phyloP scores from a whole-genome alignment of 2,797 vertebrate genomes.

The Micropoecilia bifurca region DNA sequence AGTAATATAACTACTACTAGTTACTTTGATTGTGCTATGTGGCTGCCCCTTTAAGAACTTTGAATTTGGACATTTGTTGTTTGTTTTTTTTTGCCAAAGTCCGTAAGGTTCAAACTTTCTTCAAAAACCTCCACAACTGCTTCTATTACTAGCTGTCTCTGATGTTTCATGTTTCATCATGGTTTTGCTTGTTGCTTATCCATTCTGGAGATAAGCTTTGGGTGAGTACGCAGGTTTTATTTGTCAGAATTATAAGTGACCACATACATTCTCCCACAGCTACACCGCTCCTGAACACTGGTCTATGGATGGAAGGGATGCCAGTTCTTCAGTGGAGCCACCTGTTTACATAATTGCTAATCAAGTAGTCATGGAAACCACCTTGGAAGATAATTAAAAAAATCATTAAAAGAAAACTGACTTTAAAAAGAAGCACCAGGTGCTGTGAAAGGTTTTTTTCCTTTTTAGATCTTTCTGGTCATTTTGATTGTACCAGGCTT shows the following conservation, averaged over 20 bases:
- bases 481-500: conserved; percentile 57
- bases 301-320: conserved; percentile 20
- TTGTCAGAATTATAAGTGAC: neutral
- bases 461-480: conserved; percentile 52
- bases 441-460: conserved; percentile 35
- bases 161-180: neutral
- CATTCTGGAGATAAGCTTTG: neutral
- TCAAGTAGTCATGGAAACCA: conserved; percentile 23
- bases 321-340: neutral
- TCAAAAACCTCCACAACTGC: neutral
- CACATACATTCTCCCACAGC: conserved; percentile 29
- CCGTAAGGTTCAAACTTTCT: neutral
- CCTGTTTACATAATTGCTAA: conserved; percentile 26
- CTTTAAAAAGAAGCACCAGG: neutral
- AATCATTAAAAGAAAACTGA: conserved; percentile 10
- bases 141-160: neutral
- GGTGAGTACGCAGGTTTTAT: neutral
- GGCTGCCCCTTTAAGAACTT: neutral
- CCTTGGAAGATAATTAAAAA: conserved; percentile 33
- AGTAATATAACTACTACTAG: too few species aligned
- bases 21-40: too few species aligned
- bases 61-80: too few species aligned
- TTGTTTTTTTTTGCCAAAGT: neutral
- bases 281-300: conserved; percentile 42
- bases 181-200: neutral